Evolutionary conservation across 2,113 vertebrate species (phyloP), one percentile per base, ranked within the genome.

Genomic region (Oncorhynchus masou): DNA sequence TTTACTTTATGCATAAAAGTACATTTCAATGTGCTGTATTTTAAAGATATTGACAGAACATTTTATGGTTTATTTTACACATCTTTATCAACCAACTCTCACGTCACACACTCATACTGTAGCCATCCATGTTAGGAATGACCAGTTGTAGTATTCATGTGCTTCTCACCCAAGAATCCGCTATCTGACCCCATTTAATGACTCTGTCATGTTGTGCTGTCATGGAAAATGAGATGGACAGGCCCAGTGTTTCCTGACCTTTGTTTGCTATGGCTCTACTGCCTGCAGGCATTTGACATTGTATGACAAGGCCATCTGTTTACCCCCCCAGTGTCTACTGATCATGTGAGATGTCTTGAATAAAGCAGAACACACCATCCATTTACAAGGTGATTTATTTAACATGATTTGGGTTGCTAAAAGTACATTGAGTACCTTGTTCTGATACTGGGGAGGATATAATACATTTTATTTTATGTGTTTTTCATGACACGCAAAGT

Each of bases 11-110:
- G 27, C 39, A 31, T 60, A 39, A 69, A 12, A 49, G 15, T 71
- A 27, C 22, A 73, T n/a, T 72, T 70, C 51, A 39, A 39, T 25
- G 62, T 39, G 5, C 45, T 11, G 65, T 29, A 68, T 77, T 82
- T 22, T 48, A 60, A 49, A 67, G 3, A 59, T 68, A 76, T 7
- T 13, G 11, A 22, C 60, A 22, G 54, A 45, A 45, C 9, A 11
- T 45, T 11, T 12, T 11, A 45, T 45, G 39, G 39, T 45, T 45
- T 45, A 12, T 11, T 45, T 45, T 12, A 57, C 54, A 57, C 54
- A 57, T 7, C 54, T 57, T 15, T 57, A 57, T 57, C 3, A 7
- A 4, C 54, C 54, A 57, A 57, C 20, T 15, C 54, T 19, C 54
- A 57, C 19, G 20, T 1, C 54, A 45, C 9, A 12, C 39, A 45